Evolutionary conservation across 23 tunicate genomes (phyloP).

Genomic region (Halocynthia roretzi): DNA sequence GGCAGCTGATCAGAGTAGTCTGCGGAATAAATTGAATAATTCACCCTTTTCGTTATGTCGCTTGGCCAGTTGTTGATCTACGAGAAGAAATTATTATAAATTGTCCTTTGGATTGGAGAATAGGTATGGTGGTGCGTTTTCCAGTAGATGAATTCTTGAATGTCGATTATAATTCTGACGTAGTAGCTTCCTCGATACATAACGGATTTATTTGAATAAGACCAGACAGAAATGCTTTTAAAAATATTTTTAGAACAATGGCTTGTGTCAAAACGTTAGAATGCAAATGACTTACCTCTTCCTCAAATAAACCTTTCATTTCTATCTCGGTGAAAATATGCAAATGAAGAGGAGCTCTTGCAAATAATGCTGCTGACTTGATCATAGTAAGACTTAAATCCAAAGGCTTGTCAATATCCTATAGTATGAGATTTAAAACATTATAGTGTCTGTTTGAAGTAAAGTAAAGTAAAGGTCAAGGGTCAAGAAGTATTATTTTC

Average conservation of each 20-base stretch:
- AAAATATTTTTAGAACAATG: too few species aligned
- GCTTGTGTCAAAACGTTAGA: too few species aligned
- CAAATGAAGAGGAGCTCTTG: conserved; percentile 45
- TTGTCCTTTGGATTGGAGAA: too few species aligned
- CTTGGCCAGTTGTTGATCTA: conserved; percentile 86
- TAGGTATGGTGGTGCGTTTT: not conserved
- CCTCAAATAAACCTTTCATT: conserved; percentile 63
- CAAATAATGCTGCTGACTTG: conserved; percentile 85
- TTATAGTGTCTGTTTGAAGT: too few species aligned
- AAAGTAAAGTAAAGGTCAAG: too few species aligned
- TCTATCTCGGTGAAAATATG: conserved; percentile 97
- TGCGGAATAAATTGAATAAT: conserved; percentile 37
- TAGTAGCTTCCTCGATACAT: too few species aligned
- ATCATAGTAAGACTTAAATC: conserved; percentile 88
- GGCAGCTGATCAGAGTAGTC: conserved; percentile 73
- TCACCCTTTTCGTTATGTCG: conserved; percentile 15
- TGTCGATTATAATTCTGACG: too few species aligned
- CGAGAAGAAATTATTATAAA: not conserved
- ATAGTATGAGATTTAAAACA: not conserved
- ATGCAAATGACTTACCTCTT: conserved; percentile 38
- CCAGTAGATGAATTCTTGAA: conserved; percentile 5
- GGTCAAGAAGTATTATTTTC: too few species aligned
- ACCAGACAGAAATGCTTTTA: too few species aligned
- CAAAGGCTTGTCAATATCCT: conserved; percentile 83
- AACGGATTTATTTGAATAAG: too few species aligned